Evolutionary conservation across 2,113 vertebrate genomes (phyloP).

Genomic region (Pangasianodon hypophthalmus): DNA sequence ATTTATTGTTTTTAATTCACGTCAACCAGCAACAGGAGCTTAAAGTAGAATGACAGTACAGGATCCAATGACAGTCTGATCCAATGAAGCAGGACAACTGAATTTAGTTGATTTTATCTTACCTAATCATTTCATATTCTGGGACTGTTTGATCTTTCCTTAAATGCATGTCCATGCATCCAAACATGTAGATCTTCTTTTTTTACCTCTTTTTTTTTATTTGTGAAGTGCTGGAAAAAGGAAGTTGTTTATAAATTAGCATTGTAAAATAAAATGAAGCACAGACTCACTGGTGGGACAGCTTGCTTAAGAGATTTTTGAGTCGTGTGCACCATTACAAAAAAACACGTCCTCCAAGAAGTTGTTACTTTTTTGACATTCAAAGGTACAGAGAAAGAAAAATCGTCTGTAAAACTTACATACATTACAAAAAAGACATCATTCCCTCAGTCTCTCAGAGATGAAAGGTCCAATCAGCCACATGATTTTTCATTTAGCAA

Average conservation of each 20-base stretch:
- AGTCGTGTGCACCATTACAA: slow-evolving; percentile 32
- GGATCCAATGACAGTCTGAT: neutral
- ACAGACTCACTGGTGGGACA: slow-evolving; percentile 14
- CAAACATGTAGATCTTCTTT: slow-evolving; percentile 9
- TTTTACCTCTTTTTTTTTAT: neutral
- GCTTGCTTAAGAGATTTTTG: slow-evolving; percentile 17
- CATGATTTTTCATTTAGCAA: slow-evolving; percentile 48
- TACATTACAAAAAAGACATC: slow-evolving; percentile 43
- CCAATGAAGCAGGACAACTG: neutral
- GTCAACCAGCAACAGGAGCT: neutral
- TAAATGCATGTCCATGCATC: slow-evolving; percentile 17
- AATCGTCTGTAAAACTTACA: slow-evolving; percentile 35
- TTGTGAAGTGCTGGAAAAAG: slow-evolving; percentile 34
- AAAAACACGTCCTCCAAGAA: slow-evolving; percentile 5
- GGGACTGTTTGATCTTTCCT: neutral
- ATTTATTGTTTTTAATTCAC: slow-evolving; percentile 28
- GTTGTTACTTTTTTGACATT: slow-evolving; percentile 44
- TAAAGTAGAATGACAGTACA: slow-evolving; percentile 5
- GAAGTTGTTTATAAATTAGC: slow-evolving; percentile 29
- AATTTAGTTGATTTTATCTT: neutral
- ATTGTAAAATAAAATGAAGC: slow-evolving; percentile 42
- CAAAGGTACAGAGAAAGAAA: slow-evolving; percentile 47
- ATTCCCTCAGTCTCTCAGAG: slow-evolving; percentile 37
- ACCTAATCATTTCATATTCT: slow-evolving; percentile 2
- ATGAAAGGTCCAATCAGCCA: slow-evolving; percentile 42